Evolutionary conservation across 2,113 vertebrate species (phyloP).

Genomic region (Scomber japonicus): DNA sequence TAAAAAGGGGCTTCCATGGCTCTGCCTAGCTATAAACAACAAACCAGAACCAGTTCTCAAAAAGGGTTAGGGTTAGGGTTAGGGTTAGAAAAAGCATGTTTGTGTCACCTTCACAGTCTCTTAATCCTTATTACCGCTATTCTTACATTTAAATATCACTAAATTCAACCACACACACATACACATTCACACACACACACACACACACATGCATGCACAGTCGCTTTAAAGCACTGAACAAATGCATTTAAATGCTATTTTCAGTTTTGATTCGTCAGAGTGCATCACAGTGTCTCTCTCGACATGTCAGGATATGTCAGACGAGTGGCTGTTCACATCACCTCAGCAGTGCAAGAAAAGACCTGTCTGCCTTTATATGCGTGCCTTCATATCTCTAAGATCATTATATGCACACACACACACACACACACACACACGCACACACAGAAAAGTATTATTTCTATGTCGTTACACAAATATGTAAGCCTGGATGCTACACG

Average conservation of each 20-base stretch:
- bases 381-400: constrained; percentile 32
- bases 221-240: not conserved
- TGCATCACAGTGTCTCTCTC: constrained; percentile 47
- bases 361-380: constrained; percentile 75
- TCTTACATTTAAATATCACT: too few species aligned
- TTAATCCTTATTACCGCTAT: too few species aligned
- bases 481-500: constrained; percentile 2
- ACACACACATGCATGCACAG: not conserved
- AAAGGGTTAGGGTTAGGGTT: too few species aligned
- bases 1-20: too few species aligned
- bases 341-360: constrained; percentile 81
- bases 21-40: too few species aligned
- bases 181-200: not conserved
- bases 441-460: not conserved
- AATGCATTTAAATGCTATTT: constrained; percentile 20
- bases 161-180: not conserved
- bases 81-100: too few species aligned
- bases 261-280: constrained; percentile 54
- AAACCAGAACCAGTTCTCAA: too few species aligned
- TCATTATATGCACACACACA: constrained; percentile 23
- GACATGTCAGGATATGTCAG: constrained; percentile 84
- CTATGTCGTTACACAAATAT: not conserved
- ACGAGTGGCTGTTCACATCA: constrained; percentile 63
- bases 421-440: not conserved
- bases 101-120: too few species aligned